Evolutionary conservation across 2,888 invertebrate genomes (phyloP).

Genomic region (Xanthorhoe spadicearia): DNA sequence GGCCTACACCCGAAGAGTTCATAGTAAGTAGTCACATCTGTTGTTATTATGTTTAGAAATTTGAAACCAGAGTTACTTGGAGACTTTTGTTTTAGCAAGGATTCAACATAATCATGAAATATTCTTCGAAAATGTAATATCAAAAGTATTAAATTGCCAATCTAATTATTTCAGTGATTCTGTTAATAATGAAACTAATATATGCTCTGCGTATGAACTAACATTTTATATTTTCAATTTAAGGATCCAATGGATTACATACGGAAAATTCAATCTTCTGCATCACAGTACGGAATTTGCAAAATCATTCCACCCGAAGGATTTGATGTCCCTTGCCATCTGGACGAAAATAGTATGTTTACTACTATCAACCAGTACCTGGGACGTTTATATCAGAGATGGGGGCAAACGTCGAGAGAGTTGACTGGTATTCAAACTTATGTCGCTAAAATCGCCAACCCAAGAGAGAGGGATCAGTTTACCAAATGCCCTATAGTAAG

Average conservation of each 20-base stretch:
- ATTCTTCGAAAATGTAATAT: no score
- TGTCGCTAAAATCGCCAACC: slow-evolving; percentile 65
- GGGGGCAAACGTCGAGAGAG: slow-evolving; percentile 95
- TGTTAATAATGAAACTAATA: no score
- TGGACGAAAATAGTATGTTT: slow-evolving; percentile 94
- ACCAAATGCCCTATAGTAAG: slow-evolving; percentile 91
- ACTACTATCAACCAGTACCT: slow-evolving; percentile 95
- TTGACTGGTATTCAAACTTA: slow-evolving; percentile 92
- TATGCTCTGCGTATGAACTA: background rate
- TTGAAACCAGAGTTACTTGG: no score
- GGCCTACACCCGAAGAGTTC: slow-evolving; percentile 22
- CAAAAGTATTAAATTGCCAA: no score
- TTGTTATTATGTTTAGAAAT: background rate
- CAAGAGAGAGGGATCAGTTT: slow-evolving; percentile 22
- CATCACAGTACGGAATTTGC: slow-evolving; percentile 88
- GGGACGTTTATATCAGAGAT: slow-evolving; percentile 93
- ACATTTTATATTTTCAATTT: slow-evolving; percentile 4
- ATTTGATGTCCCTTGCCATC: slow-evolving; percentile 90
- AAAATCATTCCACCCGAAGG: slow-evolving; percentile 92
- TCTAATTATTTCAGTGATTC: no score
- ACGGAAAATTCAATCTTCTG: slow-evolving; percentile 5
- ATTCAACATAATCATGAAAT: no score
- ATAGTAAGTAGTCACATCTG: slow-evolving; percentile 1
- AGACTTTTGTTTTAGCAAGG: no score
- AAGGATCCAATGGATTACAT: slow-evolving; percentile 28